Percentiles rank a stretch among this genome's conserved stretches.
Evolutionary conservation across 1,140 invertebrate genomes (phyloP).

Genomic region (Drosophila kikkawai): DNA sequence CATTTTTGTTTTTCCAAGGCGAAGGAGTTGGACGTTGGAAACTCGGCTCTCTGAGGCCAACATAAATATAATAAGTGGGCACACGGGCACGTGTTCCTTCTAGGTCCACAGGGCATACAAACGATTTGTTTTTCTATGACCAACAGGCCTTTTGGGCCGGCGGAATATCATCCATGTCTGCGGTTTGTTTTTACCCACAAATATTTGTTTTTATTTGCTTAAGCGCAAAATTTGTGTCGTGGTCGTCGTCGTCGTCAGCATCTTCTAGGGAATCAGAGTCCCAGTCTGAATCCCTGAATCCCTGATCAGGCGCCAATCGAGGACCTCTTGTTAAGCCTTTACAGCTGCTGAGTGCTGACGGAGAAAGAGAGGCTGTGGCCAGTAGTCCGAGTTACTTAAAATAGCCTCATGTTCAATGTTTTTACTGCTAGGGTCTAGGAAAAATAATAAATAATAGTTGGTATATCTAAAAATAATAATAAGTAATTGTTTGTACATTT

Average conservation of each 20-base stretch:
- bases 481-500: neutral
- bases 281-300: neutral
- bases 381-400: constrained; percentile 25
- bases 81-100: constrained; percentile 74
- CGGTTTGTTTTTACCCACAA: constrained; percentile 74
- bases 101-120: constrained; percentile 41
- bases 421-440: neutral
- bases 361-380: neutral
- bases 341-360: constrained; percentile 44
- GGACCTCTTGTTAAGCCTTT: constrained; percentile 61
- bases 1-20: constrained; percentile 51
- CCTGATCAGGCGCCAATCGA: constrained; percentile 54
- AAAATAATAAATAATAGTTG: constrained; percentile 7
- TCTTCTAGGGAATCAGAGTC: constrained; percentile 43
- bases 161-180: constrained; percentile 20
- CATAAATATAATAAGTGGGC: constrained; percentile 75
- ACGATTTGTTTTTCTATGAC: constrained; percentile 70
- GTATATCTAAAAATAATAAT: constrained; percentile 1
- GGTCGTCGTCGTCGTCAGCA: constrained; percentile 11
- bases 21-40: constrained; percentile 11
- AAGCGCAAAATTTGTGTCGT: constrained; percentile 62
- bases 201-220: constrained; percentile 75
- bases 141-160: constrained; percentile 57
- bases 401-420: constrained; percentile 12
- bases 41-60: constrained; percentile 14